Evolutionary conservation across 53 echinoderm and acorn worm species (phyloP).

Genomic region (Henricia sp.): DNA sequence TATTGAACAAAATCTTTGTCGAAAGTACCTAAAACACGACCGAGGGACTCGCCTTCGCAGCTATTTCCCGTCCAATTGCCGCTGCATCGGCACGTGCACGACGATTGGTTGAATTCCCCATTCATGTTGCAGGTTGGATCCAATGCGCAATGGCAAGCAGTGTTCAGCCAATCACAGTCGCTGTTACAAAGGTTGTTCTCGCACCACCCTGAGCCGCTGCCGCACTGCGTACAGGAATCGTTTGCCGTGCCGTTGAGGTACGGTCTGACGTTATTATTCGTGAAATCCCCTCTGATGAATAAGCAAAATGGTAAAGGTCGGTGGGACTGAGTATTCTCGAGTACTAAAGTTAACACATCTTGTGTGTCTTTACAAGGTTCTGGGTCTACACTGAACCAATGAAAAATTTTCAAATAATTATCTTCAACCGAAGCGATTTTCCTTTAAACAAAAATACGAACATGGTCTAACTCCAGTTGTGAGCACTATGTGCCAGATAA

Average conservation of each 20-base stretch:
- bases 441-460: neutral
- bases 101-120: neutral
- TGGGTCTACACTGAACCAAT: no score
- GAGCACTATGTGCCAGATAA: no score
- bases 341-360: no score
- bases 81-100: conserved; percentile 19
- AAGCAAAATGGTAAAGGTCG: no score
- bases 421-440: neutral
- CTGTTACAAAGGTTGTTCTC: conserved; percentile 52
- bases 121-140: conserved; percentile 10
- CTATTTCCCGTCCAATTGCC: neutral
- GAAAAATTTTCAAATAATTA: no score
- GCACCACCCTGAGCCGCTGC: conserved; percentile 55
- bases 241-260: conserved; percentile 15
- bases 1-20: neutral
- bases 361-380: no score
- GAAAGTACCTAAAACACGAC: neutral
- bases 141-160: conserved; percentile 11
- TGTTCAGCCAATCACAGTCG: neutral
- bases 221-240: conserved; percentile 54
- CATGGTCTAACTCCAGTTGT: no score
- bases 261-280: neutral
- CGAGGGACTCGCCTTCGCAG: conserved; percentile 13
- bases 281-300: conserved; percentile 24
- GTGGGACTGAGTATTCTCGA: no score